These are phyloP conservation scores for Anarrhichthys ocellatus DNA, from an alignment of 2,113 vertebrate species.

Conservation along the genomic window DNA sequence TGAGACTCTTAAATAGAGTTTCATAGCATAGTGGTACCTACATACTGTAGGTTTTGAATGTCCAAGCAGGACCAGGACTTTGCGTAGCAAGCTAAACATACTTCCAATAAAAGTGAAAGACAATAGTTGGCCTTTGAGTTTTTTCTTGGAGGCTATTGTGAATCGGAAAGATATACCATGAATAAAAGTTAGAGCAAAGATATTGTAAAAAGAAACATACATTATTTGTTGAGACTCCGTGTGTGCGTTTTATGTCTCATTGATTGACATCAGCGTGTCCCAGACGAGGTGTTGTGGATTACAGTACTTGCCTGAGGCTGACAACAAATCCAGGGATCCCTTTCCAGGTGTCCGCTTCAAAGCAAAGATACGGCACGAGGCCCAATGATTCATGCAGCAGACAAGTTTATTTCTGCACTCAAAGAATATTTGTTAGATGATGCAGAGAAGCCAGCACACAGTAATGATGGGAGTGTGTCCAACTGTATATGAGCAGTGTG, in stretches of 20 bases:
- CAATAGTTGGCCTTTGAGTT: not conserved
- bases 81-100: not conserved
- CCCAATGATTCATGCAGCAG: conserved; percentile 37
- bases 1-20: not conserved
- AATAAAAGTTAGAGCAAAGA: too few relatives aligned
- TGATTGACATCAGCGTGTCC: conserved; percentile 43
- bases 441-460: not conserved
- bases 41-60: not conserved
- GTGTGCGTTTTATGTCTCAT: conserved; percentile 4
- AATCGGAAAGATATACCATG: too few relatives aligned
- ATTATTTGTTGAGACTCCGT: not conserved
- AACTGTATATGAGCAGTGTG: not conserved
- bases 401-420: conserved; percentile 24
- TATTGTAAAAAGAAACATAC: not conserved
- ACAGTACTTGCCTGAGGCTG: conserved; percentile 7
- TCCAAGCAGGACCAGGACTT: not conserved
- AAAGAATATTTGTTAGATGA: conserved; percentile 33
- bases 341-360: conserved; percentile 63
- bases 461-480: not conserved
- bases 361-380: conserved; percentile 9
- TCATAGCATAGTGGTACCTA: not conserved
- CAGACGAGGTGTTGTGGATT: not conserved
- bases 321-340: conserved; percentile 21
- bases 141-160: not conserved
- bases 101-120: not conserved